Evolutionary conservation across 2,888 invertebrate species (phyloP).

Genomic region (Tipula confusa): DNA sequence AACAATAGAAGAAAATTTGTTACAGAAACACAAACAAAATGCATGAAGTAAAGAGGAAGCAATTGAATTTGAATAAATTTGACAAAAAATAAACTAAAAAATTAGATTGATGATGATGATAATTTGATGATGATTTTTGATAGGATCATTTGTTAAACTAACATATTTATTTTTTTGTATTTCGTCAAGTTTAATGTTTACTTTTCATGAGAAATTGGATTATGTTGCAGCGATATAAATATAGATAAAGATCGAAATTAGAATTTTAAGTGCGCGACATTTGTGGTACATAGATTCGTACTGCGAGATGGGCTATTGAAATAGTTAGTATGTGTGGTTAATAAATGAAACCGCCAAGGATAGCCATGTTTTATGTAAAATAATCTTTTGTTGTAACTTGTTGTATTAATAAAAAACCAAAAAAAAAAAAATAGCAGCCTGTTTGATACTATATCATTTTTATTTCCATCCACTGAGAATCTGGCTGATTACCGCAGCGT

Average conservation of each 20-base stretch:
- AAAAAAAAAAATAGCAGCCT: too few species aligned
- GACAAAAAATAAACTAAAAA: background rate
- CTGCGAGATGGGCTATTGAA: too few species aligned
- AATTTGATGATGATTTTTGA: constrained; percentile 12
- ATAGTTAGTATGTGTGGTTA: too few species aligned
- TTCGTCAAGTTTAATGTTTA: background rate
- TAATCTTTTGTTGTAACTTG: too few species aligned
- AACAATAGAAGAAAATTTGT: background rate
- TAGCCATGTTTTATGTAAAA: too few species aligned
- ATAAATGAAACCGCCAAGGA: too few species aligned
- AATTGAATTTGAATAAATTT: constrained; percentile 12
- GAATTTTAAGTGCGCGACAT: background rate
- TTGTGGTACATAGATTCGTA: too few species aligned
- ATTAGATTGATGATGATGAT: constrained; percentile 15
- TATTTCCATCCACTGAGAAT: too few species aligned
- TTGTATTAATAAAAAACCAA: too few species aligned
- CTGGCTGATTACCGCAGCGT: too few species aligned
- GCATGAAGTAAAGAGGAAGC: background rate
- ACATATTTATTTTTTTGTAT: background rate
- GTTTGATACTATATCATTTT: too few species aligned
- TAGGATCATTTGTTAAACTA: background rate
- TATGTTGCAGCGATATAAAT: background rate
- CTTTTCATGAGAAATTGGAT: background rate
- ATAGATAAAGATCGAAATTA: background rate
- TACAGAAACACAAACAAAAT: background rate